Evolutionary conservation across 2,888 invertebrate genomes (phyloP).

Genomic region (Dioctria linearis): DNA sequence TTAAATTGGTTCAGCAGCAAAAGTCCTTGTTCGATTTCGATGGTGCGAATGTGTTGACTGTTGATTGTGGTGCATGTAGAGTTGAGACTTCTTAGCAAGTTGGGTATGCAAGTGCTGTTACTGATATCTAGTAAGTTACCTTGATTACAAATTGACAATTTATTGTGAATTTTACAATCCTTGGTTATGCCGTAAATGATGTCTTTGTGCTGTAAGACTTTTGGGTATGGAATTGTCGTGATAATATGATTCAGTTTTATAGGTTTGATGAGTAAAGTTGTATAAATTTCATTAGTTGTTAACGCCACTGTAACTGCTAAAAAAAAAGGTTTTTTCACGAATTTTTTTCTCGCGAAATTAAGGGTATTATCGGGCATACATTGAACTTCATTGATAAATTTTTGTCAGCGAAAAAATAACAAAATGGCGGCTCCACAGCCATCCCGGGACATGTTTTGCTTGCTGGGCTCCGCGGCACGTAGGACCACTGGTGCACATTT

Average conservation of each 20-base stretch:
- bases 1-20: too few species aligned
- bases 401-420: too few species aligned
- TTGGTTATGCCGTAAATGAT: slow-evolving; percentile 3
- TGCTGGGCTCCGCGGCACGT: too few species aligned
- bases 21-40: too few species aligned
- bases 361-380: too few species aligned
- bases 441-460: too few species aligned
- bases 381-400: too few species aligned
- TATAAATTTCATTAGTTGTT: slow-evolving; percentile 54
- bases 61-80: slow-evolving; percentile 3
- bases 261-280: slow-evolving; percentile 56
- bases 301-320: too few species aligned
- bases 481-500: too few species aligned
- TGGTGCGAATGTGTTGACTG: background rate
- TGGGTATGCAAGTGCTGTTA: background rate
- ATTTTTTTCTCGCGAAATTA: too few species aligned
- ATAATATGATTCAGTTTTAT: slow-evolving; percentile 54
- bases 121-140: background rate
- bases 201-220: background rate
- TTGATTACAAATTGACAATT: background rate
- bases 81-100: background rate
- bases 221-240: slow-evolving; percentile 55
- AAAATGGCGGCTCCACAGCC: too few species aligned
- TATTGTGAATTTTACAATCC: slow-evolving; percentile 6
- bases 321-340: too few species aligned